Percentiles rank a stretch among this genome's conserved stretches.
phyloP scores from a whole-genome alignment of 2,797 vertebrate genomes.

The Picus viridis region DNA sequence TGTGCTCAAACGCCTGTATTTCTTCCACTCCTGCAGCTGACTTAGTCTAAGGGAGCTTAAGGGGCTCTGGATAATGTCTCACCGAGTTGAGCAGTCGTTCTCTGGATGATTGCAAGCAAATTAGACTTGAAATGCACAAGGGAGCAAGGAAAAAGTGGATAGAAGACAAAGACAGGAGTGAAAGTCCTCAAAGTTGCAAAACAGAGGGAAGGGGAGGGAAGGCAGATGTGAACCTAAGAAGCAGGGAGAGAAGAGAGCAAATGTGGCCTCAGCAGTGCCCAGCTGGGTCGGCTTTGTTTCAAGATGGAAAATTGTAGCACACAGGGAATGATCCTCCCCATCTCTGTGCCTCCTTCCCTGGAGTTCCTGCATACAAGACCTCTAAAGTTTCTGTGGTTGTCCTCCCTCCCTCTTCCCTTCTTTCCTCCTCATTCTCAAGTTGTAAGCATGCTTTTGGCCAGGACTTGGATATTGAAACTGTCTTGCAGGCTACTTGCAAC shows the following conservation, averaged over 20 bases:
- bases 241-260: neutral
- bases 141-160: neutral
- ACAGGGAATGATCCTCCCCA: neutral
- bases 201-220: neutral
- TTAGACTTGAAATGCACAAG: neutral
- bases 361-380: neutral
- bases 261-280: neutral
- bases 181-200: neutral
- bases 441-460: neutral
- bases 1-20: neutral
- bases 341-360: neutral
- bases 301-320: neutral
- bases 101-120: neutral
- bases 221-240: neutral
- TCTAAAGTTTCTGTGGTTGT: neutral
- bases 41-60: neutral
- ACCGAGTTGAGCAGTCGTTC: neutral
- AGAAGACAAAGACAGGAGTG: neutral
- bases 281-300: neutral
- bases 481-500: neutral
- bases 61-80: neutral
- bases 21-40: neutral
- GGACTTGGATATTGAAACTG: neutral
- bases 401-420: neutral
- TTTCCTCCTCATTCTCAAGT: neutral